A percentile compares a stretch with the other conserved stretches of the same genome.
Conservation (phyloP, 2,113 vertebrate species). For the Eudyptes chrysolophus region DNA sequence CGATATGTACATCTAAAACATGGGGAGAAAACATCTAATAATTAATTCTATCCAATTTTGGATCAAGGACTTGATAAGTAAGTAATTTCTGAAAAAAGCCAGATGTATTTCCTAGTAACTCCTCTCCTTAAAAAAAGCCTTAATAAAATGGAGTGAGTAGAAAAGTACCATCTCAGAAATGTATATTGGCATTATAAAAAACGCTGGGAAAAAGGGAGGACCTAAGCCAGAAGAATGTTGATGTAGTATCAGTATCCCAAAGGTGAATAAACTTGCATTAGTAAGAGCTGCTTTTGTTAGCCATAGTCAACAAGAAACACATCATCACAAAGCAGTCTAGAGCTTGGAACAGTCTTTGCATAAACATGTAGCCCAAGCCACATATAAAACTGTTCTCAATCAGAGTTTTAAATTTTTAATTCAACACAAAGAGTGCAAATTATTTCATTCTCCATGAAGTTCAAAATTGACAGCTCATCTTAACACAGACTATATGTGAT, state of each 20-base stretch:
- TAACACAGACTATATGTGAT: not conserved
- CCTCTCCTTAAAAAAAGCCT: not conserved
- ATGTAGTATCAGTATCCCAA: not conserved
- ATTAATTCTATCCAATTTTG: not conserved
- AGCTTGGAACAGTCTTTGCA: not conserved
- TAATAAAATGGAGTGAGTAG: not conserved
- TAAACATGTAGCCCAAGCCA: not conserved
- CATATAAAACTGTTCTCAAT: not conserved
- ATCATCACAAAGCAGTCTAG: not conserved
- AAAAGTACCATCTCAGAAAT: not conserved
- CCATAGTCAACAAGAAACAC: not conserved
- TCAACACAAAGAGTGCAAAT: not conserved
- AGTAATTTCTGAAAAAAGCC: not conserved
- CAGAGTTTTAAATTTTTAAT: not conserved
- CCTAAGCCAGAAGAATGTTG: not conserved
- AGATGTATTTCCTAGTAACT: not conserved
- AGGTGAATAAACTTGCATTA: not conserved
- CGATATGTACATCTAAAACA: conserved; percentile 87
- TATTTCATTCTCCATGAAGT: not conserved
- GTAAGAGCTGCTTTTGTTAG: not conserved
- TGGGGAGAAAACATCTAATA: not conserved
- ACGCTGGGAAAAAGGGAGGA: not conserved
- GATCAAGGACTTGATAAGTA: not conserved
- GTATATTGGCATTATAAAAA: not conserved
- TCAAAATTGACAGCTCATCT: not conserved